These are phyloP conservation scores for Trichoplax adhaerens DNA, from an alignment of 37 sponge, comb jelly and placozoan species.

Conservation along the genomic window DNA sequence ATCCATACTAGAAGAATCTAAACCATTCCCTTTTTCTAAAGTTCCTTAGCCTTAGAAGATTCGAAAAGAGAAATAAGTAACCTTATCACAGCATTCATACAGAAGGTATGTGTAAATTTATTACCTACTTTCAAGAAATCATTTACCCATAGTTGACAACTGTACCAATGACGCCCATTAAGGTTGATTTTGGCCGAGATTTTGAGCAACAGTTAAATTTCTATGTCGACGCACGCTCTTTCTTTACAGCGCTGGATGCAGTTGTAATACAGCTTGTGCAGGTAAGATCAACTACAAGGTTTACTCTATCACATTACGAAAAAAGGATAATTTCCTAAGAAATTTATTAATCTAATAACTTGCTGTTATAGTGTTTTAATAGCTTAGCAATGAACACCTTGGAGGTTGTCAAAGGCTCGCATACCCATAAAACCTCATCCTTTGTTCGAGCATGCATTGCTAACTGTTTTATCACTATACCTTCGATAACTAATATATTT, in stretches of 20 bases:
- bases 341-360: neutral
- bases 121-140: too few species aligned
- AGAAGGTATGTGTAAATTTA: too few species aligned
- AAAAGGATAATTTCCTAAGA: neutral
- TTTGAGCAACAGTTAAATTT: slow-evolving; percentile 96
- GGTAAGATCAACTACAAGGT: neutral
- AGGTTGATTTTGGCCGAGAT: slow-evolving; percentile 56
- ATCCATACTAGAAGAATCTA: neutral
- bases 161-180: too few species aligned
- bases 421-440: slow-evolving; percentile 77
- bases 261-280: slow-evolving; percentile 77
- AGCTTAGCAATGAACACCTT: slow-evolving; percentile 58
- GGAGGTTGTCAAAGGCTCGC: slow-evolving; percentile 47
- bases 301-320: slow-evolving; percentile 2
- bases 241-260: slow-evolving; percentile 72
- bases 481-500: slow-evolving; percentile 51
- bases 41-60: too few species aligned
- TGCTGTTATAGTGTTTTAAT: slow-evolving; percentile 42
- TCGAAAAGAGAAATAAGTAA: too few species aligned
- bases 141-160: too few species aligned
- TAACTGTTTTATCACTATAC: slow-evolving; percentile 91
- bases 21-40: neutral
- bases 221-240: slow-evolving; percentile 81
- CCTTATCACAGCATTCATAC: too few species aligned
- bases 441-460: slow-evolving; percentile 95